Evolutionary conservation across 2,113 vertebrate genomes (phyloP).

Genomic region (Telmatochromis bifrenatus): DNA sequence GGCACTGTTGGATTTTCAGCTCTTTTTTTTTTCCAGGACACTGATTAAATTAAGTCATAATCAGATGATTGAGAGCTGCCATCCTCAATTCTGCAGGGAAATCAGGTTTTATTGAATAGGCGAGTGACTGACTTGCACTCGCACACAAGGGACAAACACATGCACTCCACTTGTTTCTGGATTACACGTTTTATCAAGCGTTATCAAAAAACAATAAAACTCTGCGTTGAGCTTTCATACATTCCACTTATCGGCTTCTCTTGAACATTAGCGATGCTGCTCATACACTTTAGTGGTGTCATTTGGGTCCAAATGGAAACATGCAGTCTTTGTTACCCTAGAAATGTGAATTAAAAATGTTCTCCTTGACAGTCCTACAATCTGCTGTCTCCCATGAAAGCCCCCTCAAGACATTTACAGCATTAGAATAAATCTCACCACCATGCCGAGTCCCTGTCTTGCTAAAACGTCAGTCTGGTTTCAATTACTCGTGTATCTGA

Average conservation of each 20-base stretch:
- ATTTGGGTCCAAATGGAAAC: neutral
- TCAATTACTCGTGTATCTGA: neutral
- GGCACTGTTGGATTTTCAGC: neutral
- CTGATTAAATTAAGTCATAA: constrained; percentile 46
- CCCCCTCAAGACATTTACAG: neutral
- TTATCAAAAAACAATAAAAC: neutral
- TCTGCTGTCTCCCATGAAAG: neutral
- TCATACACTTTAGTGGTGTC: neutral
- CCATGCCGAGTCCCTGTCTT: neutral
- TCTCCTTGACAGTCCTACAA: neutral
- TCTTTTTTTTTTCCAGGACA: neutral
- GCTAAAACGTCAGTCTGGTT: neutral
- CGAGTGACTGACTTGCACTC: constrained; percentile 5
- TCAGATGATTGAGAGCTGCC: constrained; percentile 41
- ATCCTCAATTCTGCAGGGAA: constrained; percentile 36
- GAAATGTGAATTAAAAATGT: neutral
- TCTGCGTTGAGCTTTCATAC: neutral
- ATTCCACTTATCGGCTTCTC: neutral
- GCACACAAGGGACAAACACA: constrained; percentile 14
- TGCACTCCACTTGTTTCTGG: constrained; percentile 23
- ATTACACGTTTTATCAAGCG: constrained; percentile 20
- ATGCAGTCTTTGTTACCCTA: neutral
- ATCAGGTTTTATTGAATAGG: constrained; percentile 39
- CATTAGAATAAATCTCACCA: neutral
- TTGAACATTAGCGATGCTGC: neutral